Conservation (phyloP, 2,888 invertebrate species). For the Aspidiotus destructor region DNA sequence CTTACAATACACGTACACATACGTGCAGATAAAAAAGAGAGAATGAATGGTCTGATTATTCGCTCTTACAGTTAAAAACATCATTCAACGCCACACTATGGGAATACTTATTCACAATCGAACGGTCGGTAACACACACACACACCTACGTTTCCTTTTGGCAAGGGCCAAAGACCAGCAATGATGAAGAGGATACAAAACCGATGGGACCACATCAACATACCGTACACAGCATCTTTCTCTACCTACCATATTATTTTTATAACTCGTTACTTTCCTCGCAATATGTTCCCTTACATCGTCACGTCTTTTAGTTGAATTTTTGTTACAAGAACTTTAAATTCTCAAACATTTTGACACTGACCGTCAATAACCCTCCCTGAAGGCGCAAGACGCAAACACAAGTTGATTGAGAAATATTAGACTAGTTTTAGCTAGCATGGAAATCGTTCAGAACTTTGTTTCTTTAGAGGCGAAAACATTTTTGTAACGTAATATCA, state of each 20-base stretch:
- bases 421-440: too few species aligned
- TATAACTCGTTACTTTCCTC: background rate
- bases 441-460: too few species aligned
- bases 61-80: conserved; percentile 20
- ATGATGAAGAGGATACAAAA: background rate
- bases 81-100: conserved; percentile 14
- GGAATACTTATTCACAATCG: conserved; percentile 24
- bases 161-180: conserved; percentile 2
- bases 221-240: background rate
- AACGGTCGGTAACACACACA: conserved; percentile 29
- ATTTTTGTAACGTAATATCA: too few species aligned
- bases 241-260: background rate
- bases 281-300: background rate
- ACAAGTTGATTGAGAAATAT: too few species aligned
- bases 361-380: too few species aligned
- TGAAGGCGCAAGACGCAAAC: too few species aligned
- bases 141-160: conserved; percentile 12
- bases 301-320: background rate
- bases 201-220: background rate
- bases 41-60: conserved; percentile 28
- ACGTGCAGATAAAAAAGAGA: conserved; percentile 10
- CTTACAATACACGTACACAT: conserved; percentile 4
- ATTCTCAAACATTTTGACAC: too few species aligned
- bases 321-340: too few species aligned
- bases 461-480: too few species aligned